phyloP scores from a whole-genome alignment of 2,113 vertebrate species.

The Spizaetus ornatus region DNA sequence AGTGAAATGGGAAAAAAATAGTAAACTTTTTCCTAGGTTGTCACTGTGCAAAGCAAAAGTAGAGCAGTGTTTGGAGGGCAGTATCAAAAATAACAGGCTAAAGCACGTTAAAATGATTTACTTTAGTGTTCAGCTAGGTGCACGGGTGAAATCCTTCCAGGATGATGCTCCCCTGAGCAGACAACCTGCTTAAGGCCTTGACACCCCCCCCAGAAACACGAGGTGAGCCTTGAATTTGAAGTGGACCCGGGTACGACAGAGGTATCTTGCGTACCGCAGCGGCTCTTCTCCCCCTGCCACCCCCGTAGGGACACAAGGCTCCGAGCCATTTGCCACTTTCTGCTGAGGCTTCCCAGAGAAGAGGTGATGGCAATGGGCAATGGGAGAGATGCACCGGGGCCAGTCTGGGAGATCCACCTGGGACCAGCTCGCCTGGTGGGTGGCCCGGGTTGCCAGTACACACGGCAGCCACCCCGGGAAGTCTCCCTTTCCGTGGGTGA shows the following conservation, averaged over 20 bases:
- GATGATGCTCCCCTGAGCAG: not conserved
- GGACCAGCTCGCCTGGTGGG: not conserved
- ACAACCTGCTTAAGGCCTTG: not conserved
- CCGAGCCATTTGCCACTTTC: not conserved
- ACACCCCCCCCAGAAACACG: fast-evolving
- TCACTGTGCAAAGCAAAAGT: not conserved
- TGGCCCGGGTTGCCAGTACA: not conserved
- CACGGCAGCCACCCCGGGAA: not conserved
- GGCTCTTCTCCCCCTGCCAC: not conserved
- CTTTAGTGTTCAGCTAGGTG: not conserved
- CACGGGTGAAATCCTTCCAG: not conserved
- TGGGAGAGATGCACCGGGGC: not conserved
- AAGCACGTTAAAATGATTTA: not conserved
- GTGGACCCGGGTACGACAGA: not conserved
- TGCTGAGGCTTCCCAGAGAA: not conserved
- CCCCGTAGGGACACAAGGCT: fast-evolving
- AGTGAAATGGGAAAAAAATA: not conserved
- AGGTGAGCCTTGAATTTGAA: not conserved
- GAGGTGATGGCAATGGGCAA: not conserved
- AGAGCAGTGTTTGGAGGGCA: not conserved
- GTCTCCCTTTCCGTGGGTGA: not conserved
- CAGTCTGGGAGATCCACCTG: not conserved
- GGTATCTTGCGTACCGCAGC: not conserved
- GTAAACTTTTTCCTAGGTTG: not conserved
- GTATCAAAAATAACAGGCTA: not conserved